A percentile compares a stretch with the other conserved stretches of the same genome.
phyloP scores from a whole-genome alignment of 2,888 invertebrate species.

The Cephus runcator region DNA sequence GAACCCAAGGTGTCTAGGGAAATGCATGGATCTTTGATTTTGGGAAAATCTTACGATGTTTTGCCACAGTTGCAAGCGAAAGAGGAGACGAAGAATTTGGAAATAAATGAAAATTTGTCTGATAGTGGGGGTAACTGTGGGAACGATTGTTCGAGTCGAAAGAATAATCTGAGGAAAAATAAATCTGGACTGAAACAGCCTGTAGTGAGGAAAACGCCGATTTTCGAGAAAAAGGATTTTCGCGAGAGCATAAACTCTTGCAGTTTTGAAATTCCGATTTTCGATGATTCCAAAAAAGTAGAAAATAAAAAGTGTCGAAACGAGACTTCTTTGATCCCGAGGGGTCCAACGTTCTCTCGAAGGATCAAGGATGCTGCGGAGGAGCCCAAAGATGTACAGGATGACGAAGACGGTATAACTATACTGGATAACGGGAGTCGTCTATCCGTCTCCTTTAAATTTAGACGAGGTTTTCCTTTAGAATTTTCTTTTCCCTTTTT shows the following conservation, averaged over 20 bases:
- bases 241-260: constrained; percentile 39
- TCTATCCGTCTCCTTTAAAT: background rate
- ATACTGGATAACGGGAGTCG: background rate
- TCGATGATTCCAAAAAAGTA: constrained; percentile 12
- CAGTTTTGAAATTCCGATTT: constrained; percentile 38
- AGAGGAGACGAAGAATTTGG: background rate
- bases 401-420: constrained; percentile 18
- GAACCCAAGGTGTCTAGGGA: background rate
- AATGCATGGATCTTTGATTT: background rate
- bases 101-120: background rate
- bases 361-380: constrained; percentile 2
- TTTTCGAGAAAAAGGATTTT: constrained; percentile 24
- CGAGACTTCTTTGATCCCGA: background rate
- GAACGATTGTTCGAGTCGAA: background rate
- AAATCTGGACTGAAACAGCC: background rate
- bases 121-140: background rate
- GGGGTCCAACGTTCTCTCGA: background rate
- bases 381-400: constrained; percentile 5
- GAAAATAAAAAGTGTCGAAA: constrained; percentile 12
- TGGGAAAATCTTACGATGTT: background rate
- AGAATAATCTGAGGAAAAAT: background rate
- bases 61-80: background rate
- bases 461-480: background rate
- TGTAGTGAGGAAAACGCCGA: background rate
- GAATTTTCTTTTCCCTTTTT: background rate